These are phyloP conservation scores for Parambassis ranga DNA, from an alignment of 2,797 vertebrate species.

Conservation along the genomic window DNA sequence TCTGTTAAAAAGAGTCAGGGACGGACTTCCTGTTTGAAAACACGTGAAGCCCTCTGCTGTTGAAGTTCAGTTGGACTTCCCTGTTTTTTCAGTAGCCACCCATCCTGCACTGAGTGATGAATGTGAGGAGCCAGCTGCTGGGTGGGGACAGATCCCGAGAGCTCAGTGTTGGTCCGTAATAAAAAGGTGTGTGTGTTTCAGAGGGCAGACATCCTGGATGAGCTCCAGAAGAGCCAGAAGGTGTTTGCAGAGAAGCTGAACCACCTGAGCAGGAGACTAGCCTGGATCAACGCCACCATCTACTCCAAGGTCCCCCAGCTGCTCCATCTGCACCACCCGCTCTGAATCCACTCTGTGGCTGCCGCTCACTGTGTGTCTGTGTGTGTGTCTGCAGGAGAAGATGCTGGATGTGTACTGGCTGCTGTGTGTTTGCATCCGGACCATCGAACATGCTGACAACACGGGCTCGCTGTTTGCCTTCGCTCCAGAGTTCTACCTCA, in stretches of 20 bases:
- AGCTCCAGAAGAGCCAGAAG: slow-evolving; percentile 94
- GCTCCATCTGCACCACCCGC: not conserved
- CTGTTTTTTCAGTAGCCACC: too few species aligned
- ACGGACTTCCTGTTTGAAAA: too few species aligned
- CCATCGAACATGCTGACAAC: slow-evolving; percentile 90
- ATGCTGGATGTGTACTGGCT: slow-evolving; percentile 98
- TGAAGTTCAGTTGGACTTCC: too few species aligned
- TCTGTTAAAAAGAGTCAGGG: too few species aligned
- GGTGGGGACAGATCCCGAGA: too few species aligned
- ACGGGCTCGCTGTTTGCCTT: slow-evolving; percentile 92
- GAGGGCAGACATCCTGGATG: slow-evolving; percentile 92
- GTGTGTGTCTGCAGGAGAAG: slow-evolving; percentile 88
- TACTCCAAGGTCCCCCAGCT: slow-evolving; percentile 89
- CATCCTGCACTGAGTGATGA: too few species aligned
- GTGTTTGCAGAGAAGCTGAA: slow-evolving; percentile 97
- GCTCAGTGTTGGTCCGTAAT: too few species aligned
- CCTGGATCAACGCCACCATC: slow-evolving; percentile 98
- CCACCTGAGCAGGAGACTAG: slow-evolving; percentile 93
- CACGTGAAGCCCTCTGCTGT: too few species aligned
- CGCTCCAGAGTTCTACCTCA: slow-evolving; percentile 97
- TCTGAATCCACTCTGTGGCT: not conserved
- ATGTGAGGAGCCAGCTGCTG: too few species aligned
- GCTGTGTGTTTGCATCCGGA: slow-evolving; percentile 89
- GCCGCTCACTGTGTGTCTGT: not conserved
- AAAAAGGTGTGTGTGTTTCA: slow-evolving; percentile 57